phyloP scores from a whole-genome alignment of 2,888 invertebrate species.

The Drosophila silvestris region DNA sequence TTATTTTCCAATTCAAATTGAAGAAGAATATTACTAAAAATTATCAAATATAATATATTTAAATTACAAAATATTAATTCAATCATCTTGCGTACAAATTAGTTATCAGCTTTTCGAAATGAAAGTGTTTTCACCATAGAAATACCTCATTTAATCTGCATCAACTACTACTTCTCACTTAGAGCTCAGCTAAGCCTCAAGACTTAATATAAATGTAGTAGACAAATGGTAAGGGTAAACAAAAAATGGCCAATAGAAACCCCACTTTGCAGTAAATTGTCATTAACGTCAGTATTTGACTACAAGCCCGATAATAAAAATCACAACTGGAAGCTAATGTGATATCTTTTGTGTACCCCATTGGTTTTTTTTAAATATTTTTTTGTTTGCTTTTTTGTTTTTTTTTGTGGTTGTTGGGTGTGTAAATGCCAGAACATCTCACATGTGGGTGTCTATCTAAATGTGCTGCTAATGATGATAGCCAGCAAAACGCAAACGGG shows the following conservation, averaged over 20 bases:
- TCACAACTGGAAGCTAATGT: slow-evolving; percentile 43
- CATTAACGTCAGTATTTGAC: slow-evolving; percentile 46
- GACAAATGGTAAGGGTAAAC: slow-evolving; percentile 1
- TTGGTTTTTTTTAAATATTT: not conserved
- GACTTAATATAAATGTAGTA: not conserved
- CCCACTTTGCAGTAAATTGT: slow-evolving; percentile 45
- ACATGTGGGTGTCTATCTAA: slow-evolving; percentile 56
- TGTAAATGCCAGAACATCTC: slow-evolving; percentile 34
- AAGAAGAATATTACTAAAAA: not conserved
- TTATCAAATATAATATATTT: not conserved
- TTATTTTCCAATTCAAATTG: not conserved
- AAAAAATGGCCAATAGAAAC: slow-evolving; percentile 1
- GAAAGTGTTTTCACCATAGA: not conserved
- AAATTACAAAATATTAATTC: not conserved
- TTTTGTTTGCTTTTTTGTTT: not conserved
- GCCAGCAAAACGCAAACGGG: slow-evolving; percentile 33
- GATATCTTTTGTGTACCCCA: slow-evolving; percentile 13
- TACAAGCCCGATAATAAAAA: slow-evolving; percentile 31
- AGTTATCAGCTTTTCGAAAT: not conserved
- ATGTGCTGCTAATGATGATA: slow-evolving; percentile 72
- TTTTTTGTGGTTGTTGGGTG: slow-evolving; percentile 4
- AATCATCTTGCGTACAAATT: not conserved
- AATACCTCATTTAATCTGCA: not conserved
- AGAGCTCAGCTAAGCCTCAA: not conserved
- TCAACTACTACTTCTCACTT: not conserved